Evolutionary conservation across 2,888 invertebrate genomes (phyloP), one percentile per base, ranked within the genome.

Genomic region (Acronicta leporina): DNA sequence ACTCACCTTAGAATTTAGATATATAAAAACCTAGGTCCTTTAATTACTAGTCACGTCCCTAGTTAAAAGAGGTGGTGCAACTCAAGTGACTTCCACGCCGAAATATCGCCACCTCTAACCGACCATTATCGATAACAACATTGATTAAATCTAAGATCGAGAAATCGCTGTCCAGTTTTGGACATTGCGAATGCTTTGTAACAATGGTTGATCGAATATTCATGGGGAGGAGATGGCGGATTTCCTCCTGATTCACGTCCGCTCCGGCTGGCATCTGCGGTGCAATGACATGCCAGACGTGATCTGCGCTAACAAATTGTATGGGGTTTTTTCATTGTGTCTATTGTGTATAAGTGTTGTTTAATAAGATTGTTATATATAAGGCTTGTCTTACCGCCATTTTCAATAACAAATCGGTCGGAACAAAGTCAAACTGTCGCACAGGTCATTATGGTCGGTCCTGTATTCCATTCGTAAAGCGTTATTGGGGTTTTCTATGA

Each of bases 181-280:
- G 73, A 73, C 50, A 68, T 69, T 73, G 69, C 73, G 50, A 73
- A 73, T 63, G 47, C 57, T 68, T 68, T 68, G 65, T 68, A 81
- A 88, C 88, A 88, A 88, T 87, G 79, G 71, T 65, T 79, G 76
- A 87, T 90, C 83, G 85, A 79, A 86, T 88, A 91, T 90, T 88
- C 90, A 89, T 84, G 67, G 77, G 52, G 51, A 44, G 47, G 68
- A 76, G 81, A 82, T 80, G 82, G 82, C 89, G 90, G 90, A 90
- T 89, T 85, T 90, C 90, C 90, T 90, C 81, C 73, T 76, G 84
- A 84, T 80, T 83, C 82, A 82, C 72, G 63, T 75, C 78, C 75
- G 58, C 50, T 51, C 59, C 53, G 30, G 59, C 46, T 15, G 56
- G 58, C 72, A 68, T 70, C 71, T 70, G 63, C 43, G 54, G 75